phyloP scores from a whole-genome alignment of 2,113 vertebrate genomes.

The Salvator merianae region DNA sequence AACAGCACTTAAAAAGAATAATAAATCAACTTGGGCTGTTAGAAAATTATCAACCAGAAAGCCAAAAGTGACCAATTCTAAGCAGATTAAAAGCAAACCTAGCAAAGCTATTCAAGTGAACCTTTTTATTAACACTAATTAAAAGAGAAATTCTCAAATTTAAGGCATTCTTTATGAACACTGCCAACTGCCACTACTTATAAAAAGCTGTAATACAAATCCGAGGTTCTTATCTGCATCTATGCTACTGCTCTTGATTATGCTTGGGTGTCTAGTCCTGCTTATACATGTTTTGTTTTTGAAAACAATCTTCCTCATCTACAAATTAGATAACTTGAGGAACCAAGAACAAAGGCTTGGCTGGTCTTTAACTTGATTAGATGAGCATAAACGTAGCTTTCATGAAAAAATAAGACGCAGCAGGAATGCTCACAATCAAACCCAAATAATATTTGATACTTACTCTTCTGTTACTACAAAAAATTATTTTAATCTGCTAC shows the following conservation, averaged over 20 bases:
- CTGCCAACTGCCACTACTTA: constrained; percentile 25
- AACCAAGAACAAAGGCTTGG: background rate
- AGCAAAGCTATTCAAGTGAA: constrained; percentile 53
- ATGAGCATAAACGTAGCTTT: background rate
- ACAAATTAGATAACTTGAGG: constrained; percentile 1
- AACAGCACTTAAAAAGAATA: constrained; percentile 13
- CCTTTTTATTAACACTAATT: constrained; percentile 21
- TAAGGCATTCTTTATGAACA: constrained; percentile 19
- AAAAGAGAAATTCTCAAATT: constrained; percentile 17
- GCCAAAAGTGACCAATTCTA: constrained; percentile 20
- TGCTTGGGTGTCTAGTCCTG: constrained; percentile 29
- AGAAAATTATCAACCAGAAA: constrained; percentile 34
- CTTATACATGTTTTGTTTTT: constrained; percentile 8
- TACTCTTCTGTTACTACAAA: background rate
- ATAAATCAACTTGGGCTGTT: constrained; percentile 10
- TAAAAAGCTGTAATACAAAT: constrained; percentile 48
- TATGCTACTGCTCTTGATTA: constrained; percentile 10
- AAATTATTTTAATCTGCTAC: background rate
- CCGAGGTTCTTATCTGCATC: background rate
- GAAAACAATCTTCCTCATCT: constrained; percentile 17
- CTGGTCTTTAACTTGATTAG: background rate
- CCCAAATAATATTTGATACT: background rate
- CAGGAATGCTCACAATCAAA: background rate
- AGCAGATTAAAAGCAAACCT: constrained; percentile 47
- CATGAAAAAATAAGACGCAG: background rate